These are phyloP conservation scores for Gila orcuttii DNA, from an alignment of 2,113 vertebrate genomes.

Conservation along the genomic window DNA sequence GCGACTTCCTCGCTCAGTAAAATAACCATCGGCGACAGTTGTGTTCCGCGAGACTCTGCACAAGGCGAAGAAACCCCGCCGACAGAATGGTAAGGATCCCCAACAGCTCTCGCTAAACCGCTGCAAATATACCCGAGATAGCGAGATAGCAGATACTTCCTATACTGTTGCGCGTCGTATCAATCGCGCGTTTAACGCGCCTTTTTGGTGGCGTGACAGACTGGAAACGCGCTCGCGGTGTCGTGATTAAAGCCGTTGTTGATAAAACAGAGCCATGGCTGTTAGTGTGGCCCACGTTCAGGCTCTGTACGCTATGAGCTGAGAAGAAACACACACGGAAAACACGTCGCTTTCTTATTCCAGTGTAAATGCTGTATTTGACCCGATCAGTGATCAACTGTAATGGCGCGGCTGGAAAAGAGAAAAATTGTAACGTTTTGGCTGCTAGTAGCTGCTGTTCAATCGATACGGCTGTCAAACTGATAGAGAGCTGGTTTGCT, in stretches of 20 bases:
- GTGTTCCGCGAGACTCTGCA: not conserved
- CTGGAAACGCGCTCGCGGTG: conserved; percentile 18
- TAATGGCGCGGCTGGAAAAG: not conserved
- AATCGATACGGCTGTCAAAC: conserved; percentile 28
- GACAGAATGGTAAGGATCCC: conserved; percentile 62
- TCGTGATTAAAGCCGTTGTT: conserved; percentile 43
- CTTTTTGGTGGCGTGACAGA: not conserved
- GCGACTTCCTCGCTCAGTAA: not conserved
- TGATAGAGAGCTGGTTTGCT: conserved; percentile 30
- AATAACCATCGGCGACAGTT: not conserved
- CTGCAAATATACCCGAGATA: not conserved
- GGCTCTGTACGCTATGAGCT: not conserved
- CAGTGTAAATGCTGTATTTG: not conserved
- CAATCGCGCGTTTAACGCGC: not conserved
- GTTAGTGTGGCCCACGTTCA: conserved; percentile 46
- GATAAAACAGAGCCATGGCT: conserved; percentile 44
- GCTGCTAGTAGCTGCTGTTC: not conserved
- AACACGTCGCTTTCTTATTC: not conserved
- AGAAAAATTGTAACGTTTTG: conserved; percentile 26
- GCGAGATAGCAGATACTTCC: not conserved
- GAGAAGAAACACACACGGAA: not conserved
- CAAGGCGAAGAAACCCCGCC: conserved; percentile 44
- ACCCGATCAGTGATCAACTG: not conserved
- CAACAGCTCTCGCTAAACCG: conserved; percentile 10
- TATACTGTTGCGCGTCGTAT: not conserved